These are phyloP conservation scores for Tetragnatha versicolor DNA, from an alignment of 1,140 invertebrate species.

Conservation along the genomic window DNA sequence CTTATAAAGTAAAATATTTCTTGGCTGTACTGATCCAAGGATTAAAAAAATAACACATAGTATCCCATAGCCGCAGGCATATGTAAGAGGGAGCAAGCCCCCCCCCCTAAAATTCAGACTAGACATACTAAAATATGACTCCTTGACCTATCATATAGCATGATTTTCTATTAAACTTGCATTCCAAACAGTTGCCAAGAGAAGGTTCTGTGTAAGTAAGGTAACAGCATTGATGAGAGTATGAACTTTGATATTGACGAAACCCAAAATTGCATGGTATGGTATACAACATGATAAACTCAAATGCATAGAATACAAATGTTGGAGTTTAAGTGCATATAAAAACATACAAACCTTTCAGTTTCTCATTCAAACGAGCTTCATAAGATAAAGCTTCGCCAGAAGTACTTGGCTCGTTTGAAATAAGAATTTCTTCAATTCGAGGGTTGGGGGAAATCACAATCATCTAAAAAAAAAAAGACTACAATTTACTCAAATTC, in stretches of 20 bases:
- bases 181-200: no score
- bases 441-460: not conserved
- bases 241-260: no score
- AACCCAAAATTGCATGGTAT: no score
- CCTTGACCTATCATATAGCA: no score
- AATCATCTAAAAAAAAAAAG: not conserved
- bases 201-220: no score
- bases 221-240: no score
- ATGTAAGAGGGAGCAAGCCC: not conserved
- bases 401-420: not conserved
- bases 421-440: constrained; percentile 16
- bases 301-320: not conserved
- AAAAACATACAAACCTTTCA: constrained; percentile 1
- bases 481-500: not conserved
- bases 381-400: not conserved
- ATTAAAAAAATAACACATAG: not conserved
- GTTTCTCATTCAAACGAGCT: constrained; percentile 6
- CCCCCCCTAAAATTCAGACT: no score
- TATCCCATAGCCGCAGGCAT: not conserved
- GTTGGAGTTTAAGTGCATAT: not conserved
- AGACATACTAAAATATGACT: no score
- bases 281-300: not conserved
- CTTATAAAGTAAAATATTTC: not conserved
- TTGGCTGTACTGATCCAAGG: no score
- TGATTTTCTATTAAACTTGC: no score